phyloP scores from a whole-genome alignment of 2,797 vertebrate species.

The Tadarida brasiliensis region DNA sequence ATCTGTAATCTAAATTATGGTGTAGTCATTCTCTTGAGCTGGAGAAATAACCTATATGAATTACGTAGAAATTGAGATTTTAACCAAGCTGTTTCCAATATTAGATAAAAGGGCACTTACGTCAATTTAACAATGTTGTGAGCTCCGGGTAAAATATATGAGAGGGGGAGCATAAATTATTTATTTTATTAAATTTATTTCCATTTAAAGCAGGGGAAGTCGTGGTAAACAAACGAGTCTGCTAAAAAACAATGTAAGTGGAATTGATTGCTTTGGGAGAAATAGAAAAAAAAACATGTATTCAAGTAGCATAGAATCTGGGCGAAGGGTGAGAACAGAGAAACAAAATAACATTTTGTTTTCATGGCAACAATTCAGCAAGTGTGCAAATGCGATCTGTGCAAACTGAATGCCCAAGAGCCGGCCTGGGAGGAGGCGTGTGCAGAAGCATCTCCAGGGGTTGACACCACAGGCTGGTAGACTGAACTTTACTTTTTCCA shows the following conservation, averaged over 20 bases:
- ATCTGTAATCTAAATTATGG: conserved; percentile 11
- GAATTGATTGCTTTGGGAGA: background rate
- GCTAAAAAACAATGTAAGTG: background rate
- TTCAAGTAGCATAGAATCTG: background rate
- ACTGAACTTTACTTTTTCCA: background rate
- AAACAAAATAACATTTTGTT: conserved; percentile 25
- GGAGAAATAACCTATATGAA: background rate
- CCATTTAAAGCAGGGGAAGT: conserved; percentile 51
- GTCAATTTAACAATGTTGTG: conserved; percentile 36
- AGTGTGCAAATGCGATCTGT: background rate
- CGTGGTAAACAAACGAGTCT: background rate
- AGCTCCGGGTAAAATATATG: background rate
- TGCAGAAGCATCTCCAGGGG: background rate
- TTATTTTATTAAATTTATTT: conserved; percentile 65
- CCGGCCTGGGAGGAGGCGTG: background rate
- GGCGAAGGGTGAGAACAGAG: background rate
- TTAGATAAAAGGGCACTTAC: conserved; percentile 36
- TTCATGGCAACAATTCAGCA: background rate
- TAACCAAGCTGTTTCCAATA: background rate
- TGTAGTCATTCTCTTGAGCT: background rate
- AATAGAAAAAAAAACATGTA: background rate
- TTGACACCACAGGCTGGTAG: background rate
- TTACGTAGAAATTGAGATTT: conserved; percentile 41
- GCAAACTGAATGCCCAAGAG: too few species aligned
- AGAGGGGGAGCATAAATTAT: background rate